A percentile compares a stretch with the other conserved stretches of the same genome.
These are phyloP conservation scores for Dicrurus megarhynchus DNA, from an alignment of 2,113 vertebrate species.

Conservation along the genomic window DNA sequence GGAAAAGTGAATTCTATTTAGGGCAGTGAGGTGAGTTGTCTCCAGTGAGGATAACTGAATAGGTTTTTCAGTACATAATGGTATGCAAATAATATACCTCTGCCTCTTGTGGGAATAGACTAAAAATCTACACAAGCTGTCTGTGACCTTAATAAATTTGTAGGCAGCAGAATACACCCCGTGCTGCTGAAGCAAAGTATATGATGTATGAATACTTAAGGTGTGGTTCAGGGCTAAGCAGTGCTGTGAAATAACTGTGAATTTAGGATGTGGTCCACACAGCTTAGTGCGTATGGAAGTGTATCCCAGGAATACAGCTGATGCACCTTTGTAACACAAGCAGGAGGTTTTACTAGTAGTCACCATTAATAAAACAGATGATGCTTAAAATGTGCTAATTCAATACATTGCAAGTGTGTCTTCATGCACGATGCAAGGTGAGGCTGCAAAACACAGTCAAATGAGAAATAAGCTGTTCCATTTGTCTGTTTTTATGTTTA, in stretches of 20 bases:
- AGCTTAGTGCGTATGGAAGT: not conserved
- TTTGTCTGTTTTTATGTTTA: not conserved
- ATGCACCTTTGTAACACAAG: not conserved
- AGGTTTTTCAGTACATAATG: constrained; percentile 47
- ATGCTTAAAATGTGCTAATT: not conserved
- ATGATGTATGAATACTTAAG: not conserved
- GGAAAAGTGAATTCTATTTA: constrained; percentile 38
- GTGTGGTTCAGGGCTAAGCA: not conserved
- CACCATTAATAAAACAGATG: not conserved
- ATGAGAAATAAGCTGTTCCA: not conserved
- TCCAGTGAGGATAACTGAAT: constrained; percentile 28
- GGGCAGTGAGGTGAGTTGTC: constrained; percentile 42
- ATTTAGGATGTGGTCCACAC: not conserved
- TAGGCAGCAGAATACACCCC: not conserved
- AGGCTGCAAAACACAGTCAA: not conserved
- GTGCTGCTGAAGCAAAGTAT: not conserved
- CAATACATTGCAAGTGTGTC: not conserved
- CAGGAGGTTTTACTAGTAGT: not conserved
- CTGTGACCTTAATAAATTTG: constrained; percentile 51
- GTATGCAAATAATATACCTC: constrained; percentile 59
- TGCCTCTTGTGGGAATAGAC: constrained; percentile 3
- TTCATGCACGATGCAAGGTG: not conserved
- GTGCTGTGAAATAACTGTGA: not conserved
- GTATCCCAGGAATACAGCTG: not conserved
- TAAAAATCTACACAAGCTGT: constrained; percentile 35